Percentiles rank a stretch among this genome's conserved stretches.
These are phyloP conservation scores for Scalopus aquaticus DNA, from an alignment of 2,113 vertebrate species.

Conservation along the genomic window DNA sequence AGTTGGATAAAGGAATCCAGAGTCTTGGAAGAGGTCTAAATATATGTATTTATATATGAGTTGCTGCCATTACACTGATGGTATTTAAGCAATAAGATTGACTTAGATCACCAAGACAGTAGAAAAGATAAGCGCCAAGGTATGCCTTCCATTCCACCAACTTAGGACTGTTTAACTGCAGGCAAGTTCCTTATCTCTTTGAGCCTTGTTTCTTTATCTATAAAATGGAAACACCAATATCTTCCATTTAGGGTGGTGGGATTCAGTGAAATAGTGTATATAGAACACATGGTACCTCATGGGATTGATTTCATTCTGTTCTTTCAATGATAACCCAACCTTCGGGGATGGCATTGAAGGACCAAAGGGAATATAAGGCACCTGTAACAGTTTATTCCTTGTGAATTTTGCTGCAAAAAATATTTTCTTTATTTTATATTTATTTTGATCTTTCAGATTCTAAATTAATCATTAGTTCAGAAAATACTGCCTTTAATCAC, in stretches of 20 bases:
- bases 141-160: neutral
- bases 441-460: neutral
- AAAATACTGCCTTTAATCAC: constrained; percentile 1
- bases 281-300: neutral
- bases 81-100: neutral
- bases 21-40: neutral
- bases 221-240: neutral
- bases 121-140: neutral
- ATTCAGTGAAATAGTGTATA: neutral
- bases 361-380: neutral
- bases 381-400: neutral
- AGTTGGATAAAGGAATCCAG: neutral
- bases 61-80: neutral
- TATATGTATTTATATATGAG: neutral
- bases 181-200: neutral
- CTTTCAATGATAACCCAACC: neutral
- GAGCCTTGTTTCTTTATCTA: neutral
- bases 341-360: neutral
- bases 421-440: neutral
- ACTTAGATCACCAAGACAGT: neutral
- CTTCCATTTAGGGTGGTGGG: neutral
- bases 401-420: neutral
- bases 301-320: neutral
- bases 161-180: neutral
- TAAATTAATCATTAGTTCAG: neutral